Base-by-base conservation (phyloP, 2,888 invertebrate species). In the Campaea margaritaria region DNA sequence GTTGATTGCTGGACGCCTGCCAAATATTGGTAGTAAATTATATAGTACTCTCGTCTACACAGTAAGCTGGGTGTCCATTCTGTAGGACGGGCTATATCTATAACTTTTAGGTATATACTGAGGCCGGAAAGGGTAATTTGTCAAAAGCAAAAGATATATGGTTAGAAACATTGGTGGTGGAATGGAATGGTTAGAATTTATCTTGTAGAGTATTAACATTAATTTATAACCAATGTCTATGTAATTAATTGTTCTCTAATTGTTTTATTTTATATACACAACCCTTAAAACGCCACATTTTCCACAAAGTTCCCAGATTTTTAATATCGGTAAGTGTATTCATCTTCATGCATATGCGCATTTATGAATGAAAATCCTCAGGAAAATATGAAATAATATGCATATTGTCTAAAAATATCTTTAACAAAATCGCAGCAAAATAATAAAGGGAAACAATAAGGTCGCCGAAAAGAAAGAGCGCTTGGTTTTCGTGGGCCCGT, bases 401-500 rank as follows among this genome's bases (percentile, higher is more conserved):
- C 11, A 34, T 34, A 2, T 11, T 34, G 9, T 41, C 4, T 41
- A 9, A n/a, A 3, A 14, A 41, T 14, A 41, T 15, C 14, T 15
- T 13, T 13, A 14, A 39, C 14, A 42, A 14, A 16, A 16, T 16
- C 16, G 42, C 11, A 16, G 42, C 15, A 42, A 11, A 48, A 36
- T 36, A 36, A 36, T 36, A 36, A 51, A 16, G 39, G 52, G 46
- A 63, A 54, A 57, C 59, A 46, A 53, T 47, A 38, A 36, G 12
- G 43, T 54, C 15, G 34, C 67, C 67, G 63, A 76, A 75, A 69
- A 68, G 64, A 69, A 69, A 73, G 62, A 53, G 59, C 69, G 65
- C 68, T 75, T 67, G 65, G 63, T 74, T 10, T 73, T 68, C 74
- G 74, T 76, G 73, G 75, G 67, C 60, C 53, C 73, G 75, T 70